phyloP scores from a whole-genome alignment of 2,888 invertebrate genomes.

The Eupithecia pulchellata region DNA sequence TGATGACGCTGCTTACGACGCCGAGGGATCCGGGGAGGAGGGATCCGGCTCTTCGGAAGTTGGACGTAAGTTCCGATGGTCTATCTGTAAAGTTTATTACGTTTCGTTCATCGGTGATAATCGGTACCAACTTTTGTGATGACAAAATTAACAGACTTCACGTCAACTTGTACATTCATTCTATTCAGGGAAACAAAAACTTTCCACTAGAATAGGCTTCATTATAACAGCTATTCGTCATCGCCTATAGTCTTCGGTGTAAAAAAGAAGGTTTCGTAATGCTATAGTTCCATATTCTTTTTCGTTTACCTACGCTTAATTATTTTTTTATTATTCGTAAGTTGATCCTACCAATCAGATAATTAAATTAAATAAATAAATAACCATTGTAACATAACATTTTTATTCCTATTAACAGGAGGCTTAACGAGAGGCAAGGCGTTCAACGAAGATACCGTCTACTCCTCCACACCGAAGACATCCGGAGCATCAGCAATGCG shows the following conservation, averaged over 20 bases:
- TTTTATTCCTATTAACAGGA: conserved; percentile 39
- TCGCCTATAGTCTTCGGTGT: background rate
- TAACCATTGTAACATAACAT: background rate
- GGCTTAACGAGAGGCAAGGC: conserved; percentile 31
- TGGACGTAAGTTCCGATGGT: conserved; percentile 55
- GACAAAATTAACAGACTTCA: background rate
- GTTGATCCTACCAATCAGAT: background rate
- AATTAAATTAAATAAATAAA: background rate
- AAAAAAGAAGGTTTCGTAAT: background rate
- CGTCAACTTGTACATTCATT: too few species aligned
- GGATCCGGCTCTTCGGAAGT: conserved; percentile 72
- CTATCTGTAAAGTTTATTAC: background rate
- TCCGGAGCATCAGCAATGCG: conserved; percentile 48
- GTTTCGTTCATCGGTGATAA: background rate
- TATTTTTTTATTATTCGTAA: too few species aligned
- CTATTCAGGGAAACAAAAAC: too few species aligned
- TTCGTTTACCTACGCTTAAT: too few species aligned
- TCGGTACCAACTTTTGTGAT: background rate
- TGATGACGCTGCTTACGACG: conserved; percentile 81
- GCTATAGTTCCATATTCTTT: background rate
- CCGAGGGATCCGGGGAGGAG: conserved; percentile 77
- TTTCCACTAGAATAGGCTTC: background rate
- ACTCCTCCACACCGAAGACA: conserved; percentile 66
- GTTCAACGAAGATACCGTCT: conserved; percentile 57
- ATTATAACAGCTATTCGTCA: too few species aligned